Conservation (phyloP, 2,888 invertebrate genomes). For the Nemurella pictetii region DNA sequence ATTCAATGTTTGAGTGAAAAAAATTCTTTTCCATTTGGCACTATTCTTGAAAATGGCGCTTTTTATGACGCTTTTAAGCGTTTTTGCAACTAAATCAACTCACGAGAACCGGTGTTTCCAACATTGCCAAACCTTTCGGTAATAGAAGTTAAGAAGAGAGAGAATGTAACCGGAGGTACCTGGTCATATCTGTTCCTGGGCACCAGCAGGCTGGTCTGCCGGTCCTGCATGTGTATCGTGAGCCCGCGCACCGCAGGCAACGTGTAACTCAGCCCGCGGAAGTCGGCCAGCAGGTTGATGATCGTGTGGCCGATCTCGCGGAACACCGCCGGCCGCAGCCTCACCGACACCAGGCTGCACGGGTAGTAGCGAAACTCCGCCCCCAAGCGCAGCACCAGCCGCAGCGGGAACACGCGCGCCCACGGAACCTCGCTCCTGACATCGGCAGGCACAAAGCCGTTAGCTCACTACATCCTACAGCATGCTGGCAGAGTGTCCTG, state of each 20-base stretch:
- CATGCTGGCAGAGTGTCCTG: too few species aligned
- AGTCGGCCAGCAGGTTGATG: slow-evolving; percentile 83
- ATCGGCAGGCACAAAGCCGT: not conserved
- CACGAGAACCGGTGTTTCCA: too few species aligned
- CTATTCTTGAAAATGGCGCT: too few species aligned
- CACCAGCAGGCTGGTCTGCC: slow-evolving; percentile 73
- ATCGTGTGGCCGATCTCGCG: slow-evolving; percentile 87
- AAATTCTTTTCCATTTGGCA: too few species aligned
- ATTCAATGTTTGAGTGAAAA: too few species aligned
- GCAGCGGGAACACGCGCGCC: slow-evolving; percentile 77
- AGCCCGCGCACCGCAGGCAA: slow-evolving; percentile 75
- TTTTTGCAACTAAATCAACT: not conserved
- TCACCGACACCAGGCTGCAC: slow-evolving; percentile 76
- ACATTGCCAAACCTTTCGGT: too few species aligned
- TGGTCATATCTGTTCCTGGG: slow-evolving; percentile 75
- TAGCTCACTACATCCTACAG: not conserved
- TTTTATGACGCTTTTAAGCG: too few species aligned
- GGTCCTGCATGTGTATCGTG: slow-evolving; percentile 80
- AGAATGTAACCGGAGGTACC: too few species aligned
- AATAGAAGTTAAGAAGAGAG: not conserved
- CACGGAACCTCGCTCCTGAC: slow-evolving; percentile 74
- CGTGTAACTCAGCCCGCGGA: slow-evolving; percentile 80
- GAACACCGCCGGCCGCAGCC: slow-evolving; percentile 77
- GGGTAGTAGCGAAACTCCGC: slow-evolving; percentile 87
- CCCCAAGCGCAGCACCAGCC: slow-evolving; percentile 76